phyloP scores from a whole-genome alignment of 1,140 invertebrate genomes.

The Charaxes varanes region DNA sequence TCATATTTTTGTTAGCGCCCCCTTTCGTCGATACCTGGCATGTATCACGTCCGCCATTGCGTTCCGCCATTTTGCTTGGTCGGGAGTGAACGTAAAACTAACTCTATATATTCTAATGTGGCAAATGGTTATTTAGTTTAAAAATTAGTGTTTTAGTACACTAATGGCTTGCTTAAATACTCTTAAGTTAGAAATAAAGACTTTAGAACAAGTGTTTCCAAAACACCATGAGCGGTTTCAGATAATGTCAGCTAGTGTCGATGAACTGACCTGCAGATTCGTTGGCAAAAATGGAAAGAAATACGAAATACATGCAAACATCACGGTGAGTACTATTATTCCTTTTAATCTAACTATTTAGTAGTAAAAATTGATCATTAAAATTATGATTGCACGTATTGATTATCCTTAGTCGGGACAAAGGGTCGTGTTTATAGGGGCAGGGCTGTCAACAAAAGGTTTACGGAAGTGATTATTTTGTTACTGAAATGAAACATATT shows the following conservation, averaged over 20 bases:
- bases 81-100: constrained; percentile 66
- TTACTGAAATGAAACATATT: constrained; percentile 15
- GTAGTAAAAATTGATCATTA: constrained; percentile 3
- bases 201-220: constrained; percentile 94
- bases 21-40: constrained; percentile 40
- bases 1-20: too few species aligned
- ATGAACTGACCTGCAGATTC: constrained; percentile 98
- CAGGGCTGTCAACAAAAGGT: constrained; percentile 71
- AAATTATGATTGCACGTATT: constrained; percentile 44
- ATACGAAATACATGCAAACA: constrained; percentile 98
- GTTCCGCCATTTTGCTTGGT: constrained; percentile 71
- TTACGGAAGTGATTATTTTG: constrained; percentile 55
- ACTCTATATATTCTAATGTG: constrained; percentile 65
- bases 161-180: constrained; percentile 98
- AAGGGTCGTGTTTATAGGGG: constrained; percentile 71
- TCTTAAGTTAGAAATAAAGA: constrained; percentile 97
- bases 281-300: constrained; percentile 94
- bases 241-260: constrained; percentile 96
- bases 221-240: constrained; percentile 98
- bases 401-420: constrained; percentile 63
- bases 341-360: not conserved
- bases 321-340: constrained; percentile 87
- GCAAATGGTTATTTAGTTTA: constrained; percentile 56
- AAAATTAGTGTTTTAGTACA: constrained; percentile 60
- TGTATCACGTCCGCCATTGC: constrained; percentile 44